Percentiles rank a stretch among this genome's conserved stretches.
Evolutionary conservation across 2,797 vertebrate species (phyloP).

Genomic region (Thaleichthys pacificus): DNA sequence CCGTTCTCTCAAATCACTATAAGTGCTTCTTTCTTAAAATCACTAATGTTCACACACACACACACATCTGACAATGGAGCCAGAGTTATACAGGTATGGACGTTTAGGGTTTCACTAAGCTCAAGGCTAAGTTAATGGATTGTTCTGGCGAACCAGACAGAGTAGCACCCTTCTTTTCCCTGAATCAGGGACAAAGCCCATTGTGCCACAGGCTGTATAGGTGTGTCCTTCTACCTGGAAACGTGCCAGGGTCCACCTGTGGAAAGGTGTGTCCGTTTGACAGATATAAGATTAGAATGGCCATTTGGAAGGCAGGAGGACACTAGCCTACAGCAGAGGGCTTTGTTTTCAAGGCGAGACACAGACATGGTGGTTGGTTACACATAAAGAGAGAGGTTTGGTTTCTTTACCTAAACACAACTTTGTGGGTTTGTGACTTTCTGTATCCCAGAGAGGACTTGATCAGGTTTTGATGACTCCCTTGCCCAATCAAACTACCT

Average conservation of each 20-base stretch:
- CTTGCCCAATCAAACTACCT: background rate
- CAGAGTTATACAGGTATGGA: background rate
- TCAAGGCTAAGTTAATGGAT: constrained; percentile 6
- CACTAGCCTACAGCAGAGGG: background rate
- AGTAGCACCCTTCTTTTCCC: background rate
- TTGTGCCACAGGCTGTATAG: background rate
- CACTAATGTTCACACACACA: background rate
- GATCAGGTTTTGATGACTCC: background rate
- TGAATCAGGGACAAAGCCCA: background rate
- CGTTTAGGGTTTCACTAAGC: constrained; percentile 9
- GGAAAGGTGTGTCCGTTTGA: background rate
- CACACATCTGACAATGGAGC: constrained; percentile 14
- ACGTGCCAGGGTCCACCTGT: background rate
- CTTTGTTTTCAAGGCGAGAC: background rate
- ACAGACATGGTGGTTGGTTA: no score
- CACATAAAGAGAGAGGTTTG: background rate
- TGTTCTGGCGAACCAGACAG: constrained; percentile 14
- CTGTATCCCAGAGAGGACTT: background rate
- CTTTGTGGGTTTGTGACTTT: no score
- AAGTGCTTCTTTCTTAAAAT: constrained; percentile 15
- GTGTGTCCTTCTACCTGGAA: background rate
- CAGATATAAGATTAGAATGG: background rate
- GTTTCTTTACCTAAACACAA: background rate
- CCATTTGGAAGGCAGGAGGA: background rate
- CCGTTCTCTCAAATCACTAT: constrained; percentile 13